These are phyloP conservation scores for Tenualosa ilisha DNA, from an alignment of 2,797 vertebrate species.

Conservation along the genomic window DNA sequence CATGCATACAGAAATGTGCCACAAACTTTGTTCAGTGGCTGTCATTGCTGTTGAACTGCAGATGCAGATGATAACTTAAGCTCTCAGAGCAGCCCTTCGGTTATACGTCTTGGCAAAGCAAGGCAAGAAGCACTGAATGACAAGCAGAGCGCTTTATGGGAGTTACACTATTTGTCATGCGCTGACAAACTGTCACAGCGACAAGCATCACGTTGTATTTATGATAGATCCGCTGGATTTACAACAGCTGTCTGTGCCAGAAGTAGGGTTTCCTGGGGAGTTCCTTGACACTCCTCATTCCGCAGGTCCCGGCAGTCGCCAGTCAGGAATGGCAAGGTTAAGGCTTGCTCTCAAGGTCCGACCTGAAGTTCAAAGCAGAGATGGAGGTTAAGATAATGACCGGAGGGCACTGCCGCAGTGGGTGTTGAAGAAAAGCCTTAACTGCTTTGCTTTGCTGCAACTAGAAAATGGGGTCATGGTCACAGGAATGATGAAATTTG, in stretches of 20 bases:
- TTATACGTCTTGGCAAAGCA: neutral
- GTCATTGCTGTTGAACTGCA: neutral
- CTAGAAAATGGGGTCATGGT: neutral
- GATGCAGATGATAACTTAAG: neutral
- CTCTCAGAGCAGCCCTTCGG: neutral
- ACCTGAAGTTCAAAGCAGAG: constrained; percentile 5
- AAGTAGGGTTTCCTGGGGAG: neutral
- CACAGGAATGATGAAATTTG: neutral
- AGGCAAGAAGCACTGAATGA: neutral
- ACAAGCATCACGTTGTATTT: constrained; percentile 16
- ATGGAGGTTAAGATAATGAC: constrained; percentile 18
- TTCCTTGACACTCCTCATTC: neutral
- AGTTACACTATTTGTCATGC: constrained; percentile 3
- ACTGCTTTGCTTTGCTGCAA: neutral
- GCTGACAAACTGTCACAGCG: constrained; percentile 13
- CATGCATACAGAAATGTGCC: neutral
- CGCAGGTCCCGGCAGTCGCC: neutral
- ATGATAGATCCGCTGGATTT: constrained; percentile 15
- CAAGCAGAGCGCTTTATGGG: constrained; percentile 7
- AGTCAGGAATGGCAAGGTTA: constrained; percentile 1
- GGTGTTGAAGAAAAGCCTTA: neutral
- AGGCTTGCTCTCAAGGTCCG: constrained; percentile 7
- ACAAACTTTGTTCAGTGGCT: neutral
- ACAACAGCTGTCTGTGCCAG: neutral
- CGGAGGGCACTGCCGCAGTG: neutral